A percentile compares a stretch with the other conserved stretches of the same genome.
phyloP scores from a whole-genome alignment of 1,140 invertebrate species.

The Euura lappo region DNA sequence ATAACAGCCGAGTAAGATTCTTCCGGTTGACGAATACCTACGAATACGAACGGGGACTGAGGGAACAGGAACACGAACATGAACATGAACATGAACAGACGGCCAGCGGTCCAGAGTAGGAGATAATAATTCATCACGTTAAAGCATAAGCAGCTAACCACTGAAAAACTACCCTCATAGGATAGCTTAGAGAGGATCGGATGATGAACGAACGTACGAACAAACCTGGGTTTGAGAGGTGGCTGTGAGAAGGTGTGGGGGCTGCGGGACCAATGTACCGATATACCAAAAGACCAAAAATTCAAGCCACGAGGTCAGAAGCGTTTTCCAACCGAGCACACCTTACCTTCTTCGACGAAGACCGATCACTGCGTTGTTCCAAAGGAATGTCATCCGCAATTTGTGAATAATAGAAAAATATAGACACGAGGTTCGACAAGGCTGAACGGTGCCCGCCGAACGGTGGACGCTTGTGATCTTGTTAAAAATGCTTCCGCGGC shows the following conservation, averaged over 20 bases:
- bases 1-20: neutral
- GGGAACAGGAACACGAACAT: neutral
- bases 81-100: neutral
- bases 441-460: neutral
- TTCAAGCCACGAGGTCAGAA: conserved; percentile 1
- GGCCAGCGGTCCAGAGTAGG: conserved; percentile 1
- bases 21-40: conserved; percentile 3
- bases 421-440: neutral
- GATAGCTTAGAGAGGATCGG: conserved; percentile 54
- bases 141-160: conserved; percentile 6
- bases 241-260: neutral
- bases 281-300: neutral
- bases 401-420: neutral
- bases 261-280: neutral
- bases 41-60: neutral
- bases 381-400: neutral
- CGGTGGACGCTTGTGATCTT: neutral
- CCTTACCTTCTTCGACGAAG: conserved; percentile 1
- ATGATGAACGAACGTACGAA: conserved; percentile 11
- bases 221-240: neutral
- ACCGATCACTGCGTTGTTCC: neutral
- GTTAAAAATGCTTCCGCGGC: neutral
- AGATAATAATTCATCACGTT: neutral
- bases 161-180: conserved; percentile 44
- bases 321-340: neutral